Evolutionary conservation across 2,113 vertebrate genomes (phyloP), one percentile per base, ranked within the genome.

Genomic region (Uropsilus gracilis): DNA sequence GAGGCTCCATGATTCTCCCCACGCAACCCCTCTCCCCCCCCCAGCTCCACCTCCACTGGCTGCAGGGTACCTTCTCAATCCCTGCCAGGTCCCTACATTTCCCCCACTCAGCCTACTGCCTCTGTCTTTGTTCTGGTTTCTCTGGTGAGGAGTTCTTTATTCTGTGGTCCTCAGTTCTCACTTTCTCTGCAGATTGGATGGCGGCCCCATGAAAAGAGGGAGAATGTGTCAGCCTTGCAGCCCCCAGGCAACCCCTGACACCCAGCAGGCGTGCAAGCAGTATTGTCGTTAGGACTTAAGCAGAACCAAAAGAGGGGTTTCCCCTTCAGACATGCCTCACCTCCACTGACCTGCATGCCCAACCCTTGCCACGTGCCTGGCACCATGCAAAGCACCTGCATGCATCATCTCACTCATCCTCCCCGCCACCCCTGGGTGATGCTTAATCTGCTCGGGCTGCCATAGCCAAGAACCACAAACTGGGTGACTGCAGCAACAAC

Each of bases 391-490:
- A 46, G 32, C n/a, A 6, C 28, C 1, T 34, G 42, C 1, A 0
- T 0, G 0, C 59, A 32, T 48, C 42, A 16, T 39, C 61, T 39
- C 32, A n/a, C 16, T 48, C 46, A 69, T 39, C 9, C 37, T 73
- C 34, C 1, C 7, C 5, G 1, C 16, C 2, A 3, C 32, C 53
- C n/a, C 6, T 9, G 16, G 16, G 8, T 14, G 46, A 6, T 6
- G n/a, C 20, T 39, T 69, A 28, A 44, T 24, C 30, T 5, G 7
- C 13, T 8, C 18, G 0, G 32, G 55, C 57, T 63, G 30, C 34
- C 2, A 0, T 0, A 4, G 3, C 46, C 17, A 59, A 68, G 34
- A 22, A 8, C 30, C n/a, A 16, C 2, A 3, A 17, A 0, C n/a
- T 2, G 1, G 9, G 12, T 18, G n/a, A 16, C 32, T 55, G 28